Conservation (phyloP, 2,888 invertebrate species). For the Hartigia nigra region DNA sequence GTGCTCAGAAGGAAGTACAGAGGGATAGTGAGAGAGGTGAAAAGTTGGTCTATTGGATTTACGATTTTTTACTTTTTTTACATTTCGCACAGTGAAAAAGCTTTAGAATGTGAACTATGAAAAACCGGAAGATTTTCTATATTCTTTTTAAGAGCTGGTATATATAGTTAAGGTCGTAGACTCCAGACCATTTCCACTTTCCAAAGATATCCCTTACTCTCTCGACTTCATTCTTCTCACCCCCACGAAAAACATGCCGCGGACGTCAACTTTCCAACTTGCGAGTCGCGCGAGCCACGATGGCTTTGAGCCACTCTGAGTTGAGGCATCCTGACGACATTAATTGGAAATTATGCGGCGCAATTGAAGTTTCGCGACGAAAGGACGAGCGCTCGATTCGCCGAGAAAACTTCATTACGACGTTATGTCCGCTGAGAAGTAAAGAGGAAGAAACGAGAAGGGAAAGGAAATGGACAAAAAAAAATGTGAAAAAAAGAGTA, state of each 20-base stretch:
- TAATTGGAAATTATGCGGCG: constrained; percentile 22
- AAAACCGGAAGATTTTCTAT: not conserved
- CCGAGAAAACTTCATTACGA: not conserved
- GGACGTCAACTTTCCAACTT: not conserved
- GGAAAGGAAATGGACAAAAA: not conserved
- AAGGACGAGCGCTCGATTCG: not conserved
- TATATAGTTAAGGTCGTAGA: not conserved
- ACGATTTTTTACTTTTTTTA: not conserved
- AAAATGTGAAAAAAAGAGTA: not conserved
- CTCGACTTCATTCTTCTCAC: not conserved
- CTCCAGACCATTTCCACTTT: not conserved
- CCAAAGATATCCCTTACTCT: not conserved
- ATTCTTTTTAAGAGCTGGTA: not conserved
- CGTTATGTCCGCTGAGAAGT: not conserved
- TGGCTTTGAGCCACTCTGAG: not conserved
- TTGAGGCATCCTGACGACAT: constrained; percentile 9
- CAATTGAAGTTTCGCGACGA: constrained; percentile 12
- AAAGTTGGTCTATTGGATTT: not conserved
- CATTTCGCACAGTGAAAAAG: not conserved
- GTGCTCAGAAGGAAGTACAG: not conserved
- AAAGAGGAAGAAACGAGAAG: not conserved
- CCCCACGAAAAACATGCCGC: not conserved
- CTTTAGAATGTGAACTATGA: not conserved
- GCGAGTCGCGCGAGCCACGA: not conserved
- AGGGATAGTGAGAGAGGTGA: not conserved